Base-by-base conservation (phyloP, 2,888 invertebrate species). In the Athalia rosae region DNA sequence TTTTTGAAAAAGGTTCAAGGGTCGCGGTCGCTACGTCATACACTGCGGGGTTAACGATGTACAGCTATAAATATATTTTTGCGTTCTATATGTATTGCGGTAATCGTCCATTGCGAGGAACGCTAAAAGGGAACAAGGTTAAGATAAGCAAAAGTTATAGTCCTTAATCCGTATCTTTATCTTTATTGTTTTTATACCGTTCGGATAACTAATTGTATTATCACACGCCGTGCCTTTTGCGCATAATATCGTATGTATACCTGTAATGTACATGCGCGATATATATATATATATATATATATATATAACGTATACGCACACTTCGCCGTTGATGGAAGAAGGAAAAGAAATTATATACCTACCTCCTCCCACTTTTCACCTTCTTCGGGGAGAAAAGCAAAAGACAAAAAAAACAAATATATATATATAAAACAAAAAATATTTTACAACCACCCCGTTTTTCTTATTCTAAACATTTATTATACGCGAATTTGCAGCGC, bases 131-230 rank as follows among this genome's bases (percentile, higher is more conserved):
- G 62, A 43, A 43, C 45, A 64, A 9, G 66, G 66, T 53, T 50
- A 67, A 67, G 67, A 67, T 67, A 67, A 67, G 67, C 28, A 53
- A 15, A 67, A 67, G 50, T 67, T 67, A 67, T 67, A 53, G 50
- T 41, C 67, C 28, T 41, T 53, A 67, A 67, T 67, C 50, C 41
- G 53, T 50, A 67, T 67, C 67, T 67, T 67, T 53, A 67, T 67
- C 67, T 67, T 67, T 67, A 67, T 50, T 66, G 66, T 66, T 66
- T 66, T 28, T 28, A 28, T 66, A 48, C 66, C 62, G 41, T 45
- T 62, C 5, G 62, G 5, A 62, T 43, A 41, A 43, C 61, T 61
- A 11, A 15, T 6, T 50, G 50, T 58, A 58, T 15, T 58, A 11
- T 15, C 9, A 28, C 61, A 28, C 28, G 28, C 28, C 28, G 28